These are phyloP conservation scores for Hoplostethus mediterraneus DNA, from an alignment of 2,797 vertebrate genomes.

Conservation along the genomic window DNA sequence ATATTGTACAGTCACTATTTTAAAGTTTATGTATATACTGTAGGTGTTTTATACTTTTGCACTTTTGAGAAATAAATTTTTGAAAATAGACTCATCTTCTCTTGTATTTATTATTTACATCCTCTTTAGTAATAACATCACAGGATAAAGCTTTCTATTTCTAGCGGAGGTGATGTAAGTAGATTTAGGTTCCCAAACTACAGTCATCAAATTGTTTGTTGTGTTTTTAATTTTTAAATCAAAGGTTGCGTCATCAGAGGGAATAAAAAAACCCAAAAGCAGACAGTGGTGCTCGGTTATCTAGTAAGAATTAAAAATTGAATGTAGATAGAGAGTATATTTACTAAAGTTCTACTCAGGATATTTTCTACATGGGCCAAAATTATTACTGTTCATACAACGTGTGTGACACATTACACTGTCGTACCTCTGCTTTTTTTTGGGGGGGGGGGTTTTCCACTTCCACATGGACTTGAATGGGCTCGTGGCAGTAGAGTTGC, in stretches of 20 bases:
- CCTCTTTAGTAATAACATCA: background rate
- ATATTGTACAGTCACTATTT: constrained; percentile 81
- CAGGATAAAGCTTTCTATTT: background rate
- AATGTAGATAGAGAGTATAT: background rate
- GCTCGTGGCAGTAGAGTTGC: constrained; percentile 43
- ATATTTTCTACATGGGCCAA: constrained; percentile 12
- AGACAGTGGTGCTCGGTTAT: background rate
- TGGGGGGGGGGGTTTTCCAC: constrained; percentile 47
- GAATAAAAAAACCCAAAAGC: background rate
- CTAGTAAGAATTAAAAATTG: background rate
- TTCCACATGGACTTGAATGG: constrained; percentile 43
- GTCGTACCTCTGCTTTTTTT: constrained; percentile 33
- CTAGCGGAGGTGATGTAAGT: background rate
- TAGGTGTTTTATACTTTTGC: constrained; percentile 83
- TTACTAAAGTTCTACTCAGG: background rate
- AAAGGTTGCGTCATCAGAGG: background rate
- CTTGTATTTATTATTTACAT: constrained; percentile 39
- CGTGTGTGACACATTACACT: background rate
- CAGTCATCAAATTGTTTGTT: background rate
- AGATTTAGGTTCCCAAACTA: background rate
- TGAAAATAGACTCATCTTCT: constrained; percentile 54
- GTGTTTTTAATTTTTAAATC: background rate
- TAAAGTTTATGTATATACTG: constrained; percentile 75
- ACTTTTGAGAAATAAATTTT: constrained; percentile 87
- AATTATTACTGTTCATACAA: background rate